Evolutionary conservation across 1,140 invertebrate genomes (phyloP).

Genomic region (Monomorium pharaonis): DNA sequence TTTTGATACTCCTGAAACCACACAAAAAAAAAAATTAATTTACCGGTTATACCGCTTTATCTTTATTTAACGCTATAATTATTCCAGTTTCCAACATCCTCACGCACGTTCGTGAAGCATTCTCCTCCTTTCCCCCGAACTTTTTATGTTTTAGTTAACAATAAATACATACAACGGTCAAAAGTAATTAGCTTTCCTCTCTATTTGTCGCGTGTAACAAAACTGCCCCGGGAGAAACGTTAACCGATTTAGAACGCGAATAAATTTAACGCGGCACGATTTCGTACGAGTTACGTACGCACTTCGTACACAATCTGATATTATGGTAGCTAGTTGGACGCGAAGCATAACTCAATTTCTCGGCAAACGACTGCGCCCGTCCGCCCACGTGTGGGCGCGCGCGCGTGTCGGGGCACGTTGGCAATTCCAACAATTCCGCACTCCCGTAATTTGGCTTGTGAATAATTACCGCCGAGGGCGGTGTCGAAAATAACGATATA

Average conservation of each 20-base stretch:
- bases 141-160: background rate
- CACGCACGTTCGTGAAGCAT: background rate
- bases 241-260: conserved; percentile 49
- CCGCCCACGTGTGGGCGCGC: background rate
- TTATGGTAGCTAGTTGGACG: conserved; percentile 49
- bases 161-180: background rate
- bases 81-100: background rate
- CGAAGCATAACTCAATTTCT: conserved; percentile 54
- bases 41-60: background rate
- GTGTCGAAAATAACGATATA: conserved; percentile 50
- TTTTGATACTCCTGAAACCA: background rate
- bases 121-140: background rate
- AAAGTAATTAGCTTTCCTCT: background rate
- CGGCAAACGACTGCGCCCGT: conserved; percentile 26
- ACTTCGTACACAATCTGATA: conserved; percentile 35
- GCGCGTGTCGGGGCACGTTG: conserved; percentile 22
- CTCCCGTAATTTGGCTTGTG: conserved; percentile 35
- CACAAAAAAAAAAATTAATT: background rate
- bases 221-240: conserved; percentile 2
- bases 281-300: conserved; percentile 27
- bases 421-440: conserved; percentile 41
- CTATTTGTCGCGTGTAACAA: background rate
- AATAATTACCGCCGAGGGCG: conserved; percentile 41
- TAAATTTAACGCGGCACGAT: conserved; percentile 45
- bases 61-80: background rate